Evolutionary conservation across 1,140 invertebrate species (phyloP), one percentile per base, ranked within the genome.

Genomic region (Doryteuthis pealeii): DNA sequence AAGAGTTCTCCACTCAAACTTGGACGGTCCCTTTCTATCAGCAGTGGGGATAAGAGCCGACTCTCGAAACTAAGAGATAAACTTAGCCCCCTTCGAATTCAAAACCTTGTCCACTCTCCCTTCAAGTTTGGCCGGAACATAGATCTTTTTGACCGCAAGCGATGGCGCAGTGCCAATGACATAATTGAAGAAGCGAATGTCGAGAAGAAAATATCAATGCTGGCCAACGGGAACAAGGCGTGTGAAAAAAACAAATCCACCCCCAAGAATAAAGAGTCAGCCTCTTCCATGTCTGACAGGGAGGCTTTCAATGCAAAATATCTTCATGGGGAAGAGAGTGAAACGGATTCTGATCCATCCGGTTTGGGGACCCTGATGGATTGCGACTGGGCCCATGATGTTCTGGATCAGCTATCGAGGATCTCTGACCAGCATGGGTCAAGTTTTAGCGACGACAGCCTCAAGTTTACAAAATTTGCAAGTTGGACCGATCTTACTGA

Each of bases 1-100:
- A 45, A 74, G 32, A 70, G 77, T 30, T 80, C 81, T 31, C 80
- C 81, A 33, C 45, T 49, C 6, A 75, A 74, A 70, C 69, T 78
- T 71, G 78, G 80, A 54, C 10, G 54, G 18, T 62, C 54, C 6
- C 54, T n/a, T n/a, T 62, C 54, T 6, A 62, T 62, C 10, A 62
- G 54, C 54, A 62, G 18, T 62, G 26, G 18, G 10, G 54, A 62
- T 22, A 62, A 62, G 18, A 62, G 26, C 54, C 54, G 54, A 14
- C 26, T 62, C 18, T 62, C 54, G 6, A 62, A 22, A 1, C 26
- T 62, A 22, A 12, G 26, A 62, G 54, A 62, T 28, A 62, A 62
- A 62, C 54, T 62, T n/a, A 62, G 54, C 18, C 54, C 54, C 18
- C 54, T 62, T 62, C 54, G 54, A 5, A 62, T 62, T 62, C 54